phyloP scores from a whole-genome alignment of 1,140 invertebrate genomes.

The Dolichoris vasculosae region DNA sequence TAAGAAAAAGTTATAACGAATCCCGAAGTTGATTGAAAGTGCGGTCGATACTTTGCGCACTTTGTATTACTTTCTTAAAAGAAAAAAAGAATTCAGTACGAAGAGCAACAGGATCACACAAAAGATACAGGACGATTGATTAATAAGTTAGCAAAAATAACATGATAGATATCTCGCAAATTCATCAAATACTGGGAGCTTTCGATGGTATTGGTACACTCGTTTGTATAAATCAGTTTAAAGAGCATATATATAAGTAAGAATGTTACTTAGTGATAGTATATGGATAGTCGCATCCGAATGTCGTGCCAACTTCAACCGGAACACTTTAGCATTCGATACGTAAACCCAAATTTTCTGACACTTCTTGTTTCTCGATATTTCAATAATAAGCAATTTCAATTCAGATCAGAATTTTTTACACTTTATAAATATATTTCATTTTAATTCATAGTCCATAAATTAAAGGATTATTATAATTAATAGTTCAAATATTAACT shows the following conservation, averaged over 20 bases:
- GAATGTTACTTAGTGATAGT: not conserved
- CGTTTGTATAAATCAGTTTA: not conserved
- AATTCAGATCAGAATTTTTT: not conserved
- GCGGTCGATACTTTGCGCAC: too few species aligned
- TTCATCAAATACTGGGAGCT: too few species aligned
- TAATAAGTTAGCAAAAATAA: too few species aligned
- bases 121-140: too few species aligned
- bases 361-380: not conserved
- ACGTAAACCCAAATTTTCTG: not conserved
- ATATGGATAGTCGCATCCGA: not conserved
- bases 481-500: not conserved
- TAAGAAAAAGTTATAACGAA: constrained; percentile 22
- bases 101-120: too few species aligned
- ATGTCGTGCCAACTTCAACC: not conserved
- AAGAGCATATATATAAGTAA: not conserved
- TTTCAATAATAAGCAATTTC: not conserved
- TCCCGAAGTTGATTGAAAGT: constrained; percentile 7
- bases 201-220: too few species aligned
- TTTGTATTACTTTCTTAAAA: too few species aligned
- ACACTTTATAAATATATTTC: not conserved
- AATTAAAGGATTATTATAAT: not conserved
- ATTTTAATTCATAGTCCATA: not conserved
- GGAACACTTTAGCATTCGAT: not conserved
- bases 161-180: too few species aligned
- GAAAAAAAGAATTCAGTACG: too few species aligned